These are phyloP conservation scores for Drosophila parthenogenetica DNA, from an alignment of 2,888 invertebrate genomes.

Conservation along the genomic window DNA sequence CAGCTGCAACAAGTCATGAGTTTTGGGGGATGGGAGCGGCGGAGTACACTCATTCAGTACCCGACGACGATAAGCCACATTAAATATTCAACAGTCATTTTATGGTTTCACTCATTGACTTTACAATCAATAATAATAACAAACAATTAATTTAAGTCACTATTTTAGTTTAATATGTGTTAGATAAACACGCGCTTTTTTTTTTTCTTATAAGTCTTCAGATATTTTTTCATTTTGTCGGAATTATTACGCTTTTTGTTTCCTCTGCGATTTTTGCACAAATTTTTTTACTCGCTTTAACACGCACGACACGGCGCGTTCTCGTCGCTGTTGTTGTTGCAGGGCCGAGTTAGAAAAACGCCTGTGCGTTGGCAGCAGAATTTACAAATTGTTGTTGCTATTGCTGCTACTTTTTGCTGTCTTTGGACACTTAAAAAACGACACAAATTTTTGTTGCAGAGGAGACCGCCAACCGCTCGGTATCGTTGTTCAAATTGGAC, in stretches of 20 bases:
- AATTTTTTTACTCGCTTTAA: conserved; percentile 44
- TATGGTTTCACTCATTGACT: conserved; percentile 35
- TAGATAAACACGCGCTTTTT: conserved; percentile 50
- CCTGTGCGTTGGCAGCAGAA: conserved; percentile 64
- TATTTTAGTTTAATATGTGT: conserved; percentile 28
- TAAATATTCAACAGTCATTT: conserved; percentile 22
- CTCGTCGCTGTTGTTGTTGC: conserved; percentile 40
- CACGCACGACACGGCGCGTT: conserved; percentile 52
- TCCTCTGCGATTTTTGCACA: conserved; percentile 49
- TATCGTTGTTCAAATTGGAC: conserved; percentile 84
- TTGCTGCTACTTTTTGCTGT: conserved; percentile 50
- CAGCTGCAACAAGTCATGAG: conserved; percentile 45
- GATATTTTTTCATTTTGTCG: conserved; percentile 18
- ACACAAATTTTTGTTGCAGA: conserved; percentile 59
- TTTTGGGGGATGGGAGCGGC: neutral
- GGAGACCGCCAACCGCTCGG: conserved; percentile 82
- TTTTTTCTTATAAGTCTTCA: conserved; percentile 3
- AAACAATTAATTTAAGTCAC: conserved; percentile 33
- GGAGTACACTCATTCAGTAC: conserved; percentile 4
- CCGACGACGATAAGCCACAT: conserved; percentile 7
- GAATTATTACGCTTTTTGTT: conserved; percentile 48
- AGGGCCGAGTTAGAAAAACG: conserved; percentile 71
- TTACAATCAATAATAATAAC: conserved; percentile 6
- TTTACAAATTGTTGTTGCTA: conserved; percentile 64
- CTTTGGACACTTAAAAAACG: conserved; percentile 50